Percentiles rank a stretch among this genome's conserved stretches.
Conservation (phyloP, 2,113 vertebrate genomes). For the Heterocephalus glaber region DNA sequence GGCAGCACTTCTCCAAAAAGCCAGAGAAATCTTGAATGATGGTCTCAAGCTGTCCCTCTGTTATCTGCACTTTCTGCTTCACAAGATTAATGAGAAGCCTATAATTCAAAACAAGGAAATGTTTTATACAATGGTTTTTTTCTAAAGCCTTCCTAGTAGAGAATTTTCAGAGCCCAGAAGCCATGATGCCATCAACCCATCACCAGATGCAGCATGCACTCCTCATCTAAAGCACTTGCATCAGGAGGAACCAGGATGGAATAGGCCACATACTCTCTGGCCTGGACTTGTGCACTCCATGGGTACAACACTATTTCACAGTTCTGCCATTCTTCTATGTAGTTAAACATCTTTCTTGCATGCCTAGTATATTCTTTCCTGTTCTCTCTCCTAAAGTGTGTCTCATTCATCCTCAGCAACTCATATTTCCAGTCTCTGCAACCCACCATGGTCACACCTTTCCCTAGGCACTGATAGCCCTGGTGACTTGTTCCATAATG, state of each 20-base stretch:
- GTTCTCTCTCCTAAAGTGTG: not conserved
- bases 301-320: not conserved
- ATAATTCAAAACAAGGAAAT: slow-evolving; percentile 29
- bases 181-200: not conserved
- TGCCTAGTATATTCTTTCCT: not conserved
- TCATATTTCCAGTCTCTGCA: not conserved
- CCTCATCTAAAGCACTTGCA: not conserved
- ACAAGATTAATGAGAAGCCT: slow-evolving; percentile 85
- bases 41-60: slow-evolving; percentile 78
- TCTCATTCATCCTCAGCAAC: not conserved
- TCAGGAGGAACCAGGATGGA: not conserved
- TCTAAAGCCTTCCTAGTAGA: not conserved
- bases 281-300: not conserved
- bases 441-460: not conserved
- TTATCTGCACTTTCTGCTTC: slow-evolving; percentile 83
- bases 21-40: slow-evolving; percentile 75
- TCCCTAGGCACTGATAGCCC: not conserved
- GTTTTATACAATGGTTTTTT: not conserved
- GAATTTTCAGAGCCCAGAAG: not conserved
- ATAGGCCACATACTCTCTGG: not conserved
- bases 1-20: slow-evolving; percentile 84
- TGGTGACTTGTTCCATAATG: not conserved
- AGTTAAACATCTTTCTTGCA: not conserved
- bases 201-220: not conserved
- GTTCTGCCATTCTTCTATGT: not conserved